Evolutionary conservation across 2,888 invertebrate genomes (phyloP).

Genomic region (Sepiola atlantica): DNA sequence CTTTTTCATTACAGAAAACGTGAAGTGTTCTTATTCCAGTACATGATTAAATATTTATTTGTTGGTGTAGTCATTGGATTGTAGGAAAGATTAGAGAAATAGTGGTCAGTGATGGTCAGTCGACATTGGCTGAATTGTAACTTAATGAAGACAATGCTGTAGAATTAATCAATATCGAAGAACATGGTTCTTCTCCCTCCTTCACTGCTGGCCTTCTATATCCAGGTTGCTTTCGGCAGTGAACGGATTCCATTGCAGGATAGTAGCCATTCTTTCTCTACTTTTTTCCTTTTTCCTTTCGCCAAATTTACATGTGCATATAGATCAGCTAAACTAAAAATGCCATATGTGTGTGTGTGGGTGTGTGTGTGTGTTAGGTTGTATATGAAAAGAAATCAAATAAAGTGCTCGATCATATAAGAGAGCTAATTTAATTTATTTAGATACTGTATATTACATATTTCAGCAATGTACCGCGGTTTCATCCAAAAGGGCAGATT

Average conservation of each 20-base stretch:
- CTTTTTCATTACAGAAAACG: neutral
- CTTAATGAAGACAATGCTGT: neutral
- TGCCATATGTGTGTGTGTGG: too few species aligned
- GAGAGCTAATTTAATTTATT: too few species aligned
- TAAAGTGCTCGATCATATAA: too few species aligned
- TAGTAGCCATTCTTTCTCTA: neutral
- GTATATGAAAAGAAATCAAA: too few species aligned
- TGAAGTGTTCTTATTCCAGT: too few species aligned
- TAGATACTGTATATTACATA: too few species aligned
- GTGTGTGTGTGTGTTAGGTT: too few species aligned
- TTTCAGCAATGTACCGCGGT: too few species aligned
- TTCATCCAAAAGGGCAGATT: too few species aligned
- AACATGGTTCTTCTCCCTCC: neutral
- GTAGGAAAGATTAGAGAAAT: neutral
- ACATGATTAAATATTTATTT: neutral
- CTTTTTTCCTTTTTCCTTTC: neutral
- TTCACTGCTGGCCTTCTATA: neutral
- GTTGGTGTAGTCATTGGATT: neutral
- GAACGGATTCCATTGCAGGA: neutral
- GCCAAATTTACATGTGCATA: too few species aligned
- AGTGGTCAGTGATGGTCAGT: neutral
- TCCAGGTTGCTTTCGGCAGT: neutral
- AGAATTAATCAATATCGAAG: neutral
- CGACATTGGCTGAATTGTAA: neutral
- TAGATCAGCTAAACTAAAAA: too few species aligned